Percentiles rank a stretch among this genome's conserved stretches.
Conservation (phyloP, 2,113 vertebrate genomes). For the Chlorodrepanis virens region DNA sequence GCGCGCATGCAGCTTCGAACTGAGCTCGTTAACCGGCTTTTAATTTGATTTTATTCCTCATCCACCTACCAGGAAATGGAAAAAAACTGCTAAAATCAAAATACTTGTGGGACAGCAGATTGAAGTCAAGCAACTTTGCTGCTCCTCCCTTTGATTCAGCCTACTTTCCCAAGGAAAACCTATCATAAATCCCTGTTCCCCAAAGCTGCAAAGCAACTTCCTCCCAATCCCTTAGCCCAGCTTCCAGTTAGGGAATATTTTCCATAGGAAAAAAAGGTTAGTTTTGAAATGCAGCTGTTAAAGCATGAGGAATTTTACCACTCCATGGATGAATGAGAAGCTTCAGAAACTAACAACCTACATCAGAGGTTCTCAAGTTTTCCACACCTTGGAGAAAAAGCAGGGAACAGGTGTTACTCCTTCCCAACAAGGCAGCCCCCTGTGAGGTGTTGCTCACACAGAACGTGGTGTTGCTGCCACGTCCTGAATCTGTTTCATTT, state of each 20-base stretch:
- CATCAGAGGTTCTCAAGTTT: constrained; percentile 58
- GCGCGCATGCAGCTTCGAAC: constrained; percentile 33
- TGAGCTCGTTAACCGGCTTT: background rate
- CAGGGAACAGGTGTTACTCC: background rate
- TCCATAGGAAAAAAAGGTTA: constrained; percentile 13
- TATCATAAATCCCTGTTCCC: background rate
- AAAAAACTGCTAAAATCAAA: background rate
- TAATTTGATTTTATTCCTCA: background rate
- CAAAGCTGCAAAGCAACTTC: constrained; percentile 58
- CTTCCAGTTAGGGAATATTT: background rate
- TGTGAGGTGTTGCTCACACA: background rate
- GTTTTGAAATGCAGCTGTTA: constrained; percentile 54
- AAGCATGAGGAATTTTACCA: constrained; percentile 64
- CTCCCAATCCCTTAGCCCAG: constrained; percentile 4
- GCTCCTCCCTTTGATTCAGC: background rate
- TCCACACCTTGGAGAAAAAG: background rate
- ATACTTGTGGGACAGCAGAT: constrained; percentile 20
- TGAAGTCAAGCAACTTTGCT: background rate
- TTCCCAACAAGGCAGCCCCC: background rate
- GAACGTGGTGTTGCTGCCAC: background rate
- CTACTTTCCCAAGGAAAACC: background rate
- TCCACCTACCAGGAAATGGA: constrained; percentile 19
- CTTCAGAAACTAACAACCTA: constrained; percentile 62
- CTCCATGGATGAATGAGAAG: constrained; percentile 68
- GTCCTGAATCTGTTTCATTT: background rate